Percentiles rank a stretch among this genome's conserved stretches.
Evolutionary conservation across 1,140 invertebrate genomes (phyloP).

Genomic region (Aphidius gifuensis): DNA sequence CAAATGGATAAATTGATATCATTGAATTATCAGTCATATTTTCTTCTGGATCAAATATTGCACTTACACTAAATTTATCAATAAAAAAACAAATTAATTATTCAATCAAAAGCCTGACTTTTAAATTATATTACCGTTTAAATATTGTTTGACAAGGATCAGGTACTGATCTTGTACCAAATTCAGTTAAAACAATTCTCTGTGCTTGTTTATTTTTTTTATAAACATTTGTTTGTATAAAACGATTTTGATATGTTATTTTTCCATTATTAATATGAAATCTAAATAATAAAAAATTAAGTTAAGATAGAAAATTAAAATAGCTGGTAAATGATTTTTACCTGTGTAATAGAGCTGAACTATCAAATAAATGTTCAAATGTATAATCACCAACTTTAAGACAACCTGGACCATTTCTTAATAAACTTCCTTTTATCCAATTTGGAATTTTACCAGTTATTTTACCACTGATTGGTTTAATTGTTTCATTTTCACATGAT

Average conservation of each 20-base stretch:
- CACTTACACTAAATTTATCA: constrained; percentile 56
- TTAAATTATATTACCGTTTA: constrained; percentile 55
- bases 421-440: constrained; percentile 76
- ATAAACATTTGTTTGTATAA: constrained; percentile 72
- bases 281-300: constrained; percentile 45
- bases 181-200: constrained; percentile 80
- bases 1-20: constrained; percentile 86
- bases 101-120: too few relatives aligned
- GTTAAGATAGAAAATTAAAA: background rate
- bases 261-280: constrained; percentile 70
- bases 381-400: constrained; percentile 74
- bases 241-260: constrained; percentile 77
- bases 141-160: constrained; percentile 82
- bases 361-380: constrained; percentile 83
- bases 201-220: constrained; percentile 72
- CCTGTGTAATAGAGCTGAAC: constrained; percentile 79
- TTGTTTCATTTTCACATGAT: constrained; percentile 71
- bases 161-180: constrained; percentile 74
- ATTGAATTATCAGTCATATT: constrained; percentile 77
- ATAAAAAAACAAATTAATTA: too few relatives aligned
- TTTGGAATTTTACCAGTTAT: constrained; percentile 65
- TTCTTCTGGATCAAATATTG: constrained; percentile 67
- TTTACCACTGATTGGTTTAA: constrained; percentile 62
- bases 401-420: constrained; percentile 83
- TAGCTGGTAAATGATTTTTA: constrained; percentile 36